A percentile compares a stretch with the other conserved stretches of the same genome.
Evolutionary conservation across 2,113 vertebrate species (phyloP).

Genomic region (Cheilinus undulatus): DNA sequence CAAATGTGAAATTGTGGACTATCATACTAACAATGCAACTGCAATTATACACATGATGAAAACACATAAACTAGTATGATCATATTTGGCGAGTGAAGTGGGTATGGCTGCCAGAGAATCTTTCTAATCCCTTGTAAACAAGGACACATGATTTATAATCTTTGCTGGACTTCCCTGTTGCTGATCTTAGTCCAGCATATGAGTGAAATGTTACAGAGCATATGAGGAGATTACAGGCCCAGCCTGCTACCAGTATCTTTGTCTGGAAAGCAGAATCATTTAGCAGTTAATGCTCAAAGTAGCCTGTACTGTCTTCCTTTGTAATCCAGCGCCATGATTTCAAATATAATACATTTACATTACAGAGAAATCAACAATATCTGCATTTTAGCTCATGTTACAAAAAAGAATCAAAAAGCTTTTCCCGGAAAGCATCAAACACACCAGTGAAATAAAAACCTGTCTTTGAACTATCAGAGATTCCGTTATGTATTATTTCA

Average conservation of each 20-base stretch:
- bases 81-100: background rate
- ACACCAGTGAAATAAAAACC: background rate
- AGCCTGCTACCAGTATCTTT: background rate
- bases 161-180: background rate
- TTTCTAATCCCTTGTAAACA: slow-evolving; percentile 28
- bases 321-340: too few relatives aligned
- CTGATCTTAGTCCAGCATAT: slow-evolving; percentile 1
- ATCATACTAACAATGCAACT: background rate
- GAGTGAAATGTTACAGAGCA: slow-evolving; percentile 6
- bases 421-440: background rate
- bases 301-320: background rate
- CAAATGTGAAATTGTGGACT: background rate
- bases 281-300: background rate
- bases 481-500: too few relatives aligned
- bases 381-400: too few relatives aligned
- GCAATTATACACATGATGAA: background rate
- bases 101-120: slow-evolving; percentile 13
- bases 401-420: background rate
- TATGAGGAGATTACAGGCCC: slow-evolving; percentile 4
- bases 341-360: too few relatives aligned
- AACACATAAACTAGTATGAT: background rate
- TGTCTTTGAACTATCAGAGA: background rate
- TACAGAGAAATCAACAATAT: too few relatives aligned
- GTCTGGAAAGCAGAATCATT: background rate
- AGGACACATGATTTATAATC: slow-evolving; percentile 21